phyloP scores from a whole-genome alignment of 2,888 invertebrate species.

The Callimorpha dominula region DNA sequence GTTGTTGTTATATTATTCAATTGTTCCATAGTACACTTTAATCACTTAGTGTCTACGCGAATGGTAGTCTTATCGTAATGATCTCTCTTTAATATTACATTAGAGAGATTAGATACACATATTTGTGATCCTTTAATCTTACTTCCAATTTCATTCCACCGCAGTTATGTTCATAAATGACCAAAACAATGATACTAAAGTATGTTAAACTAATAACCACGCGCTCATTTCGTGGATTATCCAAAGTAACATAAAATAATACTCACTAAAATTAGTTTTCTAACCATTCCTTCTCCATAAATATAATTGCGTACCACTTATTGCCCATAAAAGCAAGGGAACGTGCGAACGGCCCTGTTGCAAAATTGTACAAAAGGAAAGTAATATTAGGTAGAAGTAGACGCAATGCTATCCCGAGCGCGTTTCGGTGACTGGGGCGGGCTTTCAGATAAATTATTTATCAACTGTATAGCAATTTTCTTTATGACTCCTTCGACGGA shows the following conservation, averaged over 20 bases:
- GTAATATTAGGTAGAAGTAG: slow-evolving; percentile 84
- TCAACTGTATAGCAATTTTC: slow-evolving; percentile 87
- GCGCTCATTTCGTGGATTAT: slow-evolving; percentile 35
- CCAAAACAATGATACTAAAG: slow-evolving; percentile 3
- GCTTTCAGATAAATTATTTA: slow-evolving; percentile 87
- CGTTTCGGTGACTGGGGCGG: slow-evolving; percentile 86
- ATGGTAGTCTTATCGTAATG: neutral
- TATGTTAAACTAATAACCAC: slow-evolving; percentile 35
- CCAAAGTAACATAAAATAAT: slow-evolving; percentile 66
- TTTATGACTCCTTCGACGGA: slow-evolving; percentile 87
- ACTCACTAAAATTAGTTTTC: slow-evolving; percentile 84
- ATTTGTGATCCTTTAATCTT: too few species aligned
- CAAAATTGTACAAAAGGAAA: slow-evolving; percentile 87
- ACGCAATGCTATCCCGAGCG: slow-evolving; percentile 76
- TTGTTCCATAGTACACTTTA: neutral
- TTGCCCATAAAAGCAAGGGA: slow-evolving; percentile 86
- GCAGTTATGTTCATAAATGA: slow-evolving; percentile 4
- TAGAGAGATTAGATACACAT: neutral
- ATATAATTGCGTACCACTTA: slow-evolving; percentile 87
- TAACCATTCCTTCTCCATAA: slow-evolving; percentile 83
- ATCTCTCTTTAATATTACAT: neutral
- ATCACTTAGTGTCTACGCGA: neutral
- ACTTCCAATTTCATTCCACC: neutral
- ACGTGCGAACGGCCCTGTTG: slow-evolving; percentile 86
- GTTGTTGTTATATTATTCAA: neutral